These are phyloP conservation scores for Eurystomus gularis DNA, from an alignment of 2,113 vertebrate genomes.

Conservation along the genomic window DNA sequence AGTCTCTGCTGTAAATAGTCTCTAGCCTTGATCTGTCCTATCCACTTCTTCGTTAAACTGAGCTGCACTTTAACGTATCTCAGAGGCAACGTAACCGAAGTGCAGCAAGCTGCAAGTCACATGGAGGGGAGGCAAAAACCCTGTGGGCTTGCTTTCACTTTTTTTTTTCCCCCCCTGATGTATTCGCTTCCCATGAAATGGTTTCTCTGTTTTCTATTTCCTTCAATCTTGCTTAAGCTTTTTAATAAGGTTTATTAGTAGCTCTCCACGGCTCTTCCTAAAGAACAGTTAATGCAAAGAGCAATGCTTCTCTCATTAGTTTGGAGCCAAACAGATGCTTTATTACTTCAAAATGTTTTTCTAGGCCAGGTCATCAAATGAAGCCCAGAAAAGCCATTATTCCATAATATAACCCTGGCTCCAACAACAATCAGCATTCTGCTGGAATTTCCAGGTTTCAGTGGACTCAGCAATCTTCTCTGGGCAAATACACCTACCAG, in stretches of 20 bases:
- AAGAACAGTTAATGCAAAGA: slow-evolving; percentile 78
- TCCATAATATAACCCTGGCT: slow-evolving; percentile 62
- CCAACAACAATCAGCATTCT: background rate
- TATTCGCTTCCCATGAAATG: slow-evolving; percentile 40
- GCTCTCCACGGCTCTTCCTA: slow-evolving; percentile 64
- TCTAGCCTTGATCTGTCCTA: slow-evolving; percentile 1
- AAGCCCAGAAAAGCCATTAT: slow-evolving; percentile 73
- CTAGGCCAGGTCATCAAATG: slow-evolving; percentile 67
- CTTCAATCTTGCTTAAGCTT: slow-evolving; percentile 37
- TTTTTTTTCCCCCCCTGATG: background rate
- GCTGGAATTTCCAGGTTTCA: slow-evolving; percentile 47
- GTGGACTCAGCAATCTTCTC: background rate
- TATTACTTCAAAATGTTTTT: slow-evolving; percentile 76
- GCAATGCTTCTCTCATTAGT: slow-evolving; percentile 67
- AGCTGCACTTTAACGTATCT: slow-evolving; percentile 41
- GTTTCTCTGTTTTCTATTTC: slow-evolving; percentile 50
- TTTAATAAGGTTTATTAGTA: slow-evolving; percentile 63
- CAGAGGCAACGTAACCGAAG: slow-evolving; percentile 51
- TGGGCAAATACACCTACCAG: background rate
- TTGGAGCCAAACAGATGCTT: slow-evolving; percentile 69
- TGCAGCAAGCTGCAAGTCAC: slow-evolving; percentile 59
- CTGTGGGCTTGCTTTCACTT: background rate
- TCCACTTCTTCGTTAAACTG: slow-evolving; percentile 31
- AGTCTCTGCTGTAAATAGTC: background rate
- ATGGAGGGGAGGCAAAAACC: slow-evolving; percentile 34